Base-by-base conservation (phyloP, 2,113 vertebrate genomes). In the Ptyas mucosa region DNA sequence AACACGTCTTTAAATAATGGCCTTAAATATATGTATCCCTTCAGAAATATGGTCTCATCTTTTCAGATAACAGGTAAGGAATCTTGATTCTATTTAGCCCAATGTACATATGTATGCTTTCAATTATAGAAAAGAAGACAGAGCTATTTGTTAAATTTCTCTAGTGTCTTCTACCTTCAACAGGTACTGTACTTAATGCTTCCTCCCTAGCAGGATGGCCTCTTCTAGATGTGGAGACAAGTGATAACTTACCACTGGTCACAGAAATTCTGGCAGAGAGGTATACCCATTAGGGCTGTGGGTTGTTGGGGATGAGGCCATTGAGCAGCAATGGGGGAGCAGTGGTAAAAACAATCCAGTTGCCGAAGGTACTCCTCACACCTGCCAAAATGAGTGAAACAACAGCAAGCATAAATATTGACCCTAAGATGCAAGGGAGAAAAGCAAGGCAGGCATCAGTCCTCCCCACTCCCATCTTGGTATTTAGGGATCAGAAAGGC, bases 191-290 rank as follows among this genome's bases (percentile, higher is more conserved):
- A 55, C 54, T 23, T 61, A 14, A 52, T 43, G 52, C 46, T 90
- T 58, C 53, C 43, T 39, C 29, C 34, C 69, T 20, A 5, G 1
- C 24, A 20, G 34, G 21, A 24, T 10, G 15, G 18, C 43, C 39
- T 0, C 52, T 12, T 86, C 46, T 39, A n/a, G 24, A 43, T 34
- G 53, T 69, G 54, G 49, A 64, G 9, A 29, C 23, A 12, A 11
- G 7, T 24, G 51, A 43, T 81, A 81, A 54, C 96, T 97, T 96
- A 99, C 98, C 98, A 99, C 91, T 97, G 96, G 88, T 98, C 96
- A 94, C 98, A 99, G 98, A 99, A 98, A 97, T 97, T 98, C 39
- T 96, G 93, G 95, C 98, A 99, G 89, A 99, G 98, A 0, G 98
- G 98, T 92, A 98, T 97, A 1, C 55, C 57, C 64, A 64, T 93